A percentile compares a stretch with the other conserved stretches of the same genome.
phyloP scores from a whole-genome alignment of 1,140 invertebrate genomes.

The Antheraea pernyi region DNA sequence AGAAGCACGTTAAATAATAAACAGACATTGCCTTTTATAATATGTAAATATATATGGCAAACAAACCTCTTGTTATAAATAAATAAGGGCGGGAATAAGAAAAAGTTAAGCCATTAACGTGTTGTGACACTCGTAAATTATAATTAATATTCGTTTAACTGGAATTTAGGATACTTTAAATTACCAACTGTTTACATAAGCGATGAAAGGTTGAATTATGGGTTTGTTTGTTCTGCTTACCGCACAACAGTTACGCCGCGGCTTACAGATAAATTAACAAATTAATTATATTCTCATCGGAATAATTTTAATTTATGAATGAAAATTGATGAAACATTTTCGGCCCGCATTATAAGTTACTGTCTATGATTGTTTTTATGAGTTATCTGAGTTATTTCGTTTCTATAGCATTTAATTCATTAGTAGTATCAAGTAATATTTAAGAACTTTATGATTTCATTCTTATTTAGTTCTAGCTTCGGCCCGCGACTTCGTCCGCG shows the following conservation, averaged over 20 bases:
- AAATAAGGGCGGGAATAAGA: background rate
- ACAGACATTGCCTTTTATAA: too few relatives aligned
- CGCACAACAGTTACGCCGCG: background rate
- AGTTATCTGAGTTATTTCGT: too few relatives aligned
- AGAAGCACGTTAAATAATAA: too few relatives aligned
- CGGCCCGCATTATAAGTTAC: too few relatives aligned
- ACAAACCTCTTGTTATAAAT: background rate
- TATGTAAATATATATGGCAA: too few relatives aligned
- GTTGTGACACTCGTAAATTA: slow-evolving; percentile 11
- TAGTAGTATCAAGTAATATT: too few relatives aligned
- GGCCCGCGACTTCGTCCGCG: too few relatives aligned
- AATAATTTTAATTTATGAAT: background rate
- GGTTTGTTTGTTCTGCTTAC: slow-evolving; percentile 11
- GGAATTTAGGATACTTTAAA: slow-evolving; percentile 17
- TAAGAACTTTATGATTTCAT: too few relatives aligned
- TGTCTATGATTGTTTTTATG: too few relatives aligned
- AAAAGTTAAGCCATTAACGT: slow-evolving; percentile 13
- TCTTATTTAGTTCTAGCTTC: too few relatives aligned
- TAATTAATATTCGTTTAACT: slow-evolving; percentile 16
- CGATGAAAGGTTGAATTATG: slow-evolving; percentile 13
- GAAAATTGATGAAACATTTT: background rate
- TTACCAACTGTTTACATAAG: slow-evolving; percentile 14
- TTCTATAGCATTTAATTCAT: too few relatives aligned
- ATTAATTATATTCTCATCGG: background rate
- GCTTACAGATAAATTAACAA: background rate